Conservation (phyloP, 2,113 vertebrate genomes). For the Sakesphorus luctuosus region DNA sequence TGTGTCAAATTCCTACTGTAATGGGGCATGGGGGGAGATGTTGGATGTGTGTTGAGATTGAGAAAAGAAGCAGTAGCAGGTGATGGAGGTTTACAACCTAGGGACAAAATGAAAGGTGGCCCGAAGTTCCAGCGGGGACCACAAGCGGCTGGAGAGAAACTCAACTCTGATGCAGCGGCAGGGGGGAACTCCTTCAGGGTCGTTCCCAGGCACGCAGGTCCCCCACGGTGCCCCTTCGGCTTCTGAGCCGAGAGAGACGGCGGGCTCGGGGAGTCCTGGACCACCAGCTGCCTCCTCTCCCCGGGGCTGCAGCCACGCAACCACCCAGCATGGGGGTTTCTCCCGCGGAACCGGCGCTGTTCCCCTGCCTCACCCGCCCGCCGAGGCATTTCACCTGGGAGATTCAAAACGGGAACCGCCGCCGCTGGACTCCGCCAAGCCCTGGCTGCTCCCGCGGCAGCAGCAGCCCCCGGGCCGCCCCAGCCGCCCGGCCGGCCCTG, state of each 20-base stretch:
- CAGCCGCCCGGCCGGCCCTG: not conserved
- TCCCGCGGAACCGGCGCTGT: not conserved
- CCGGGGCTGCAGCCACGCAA: not conserved
- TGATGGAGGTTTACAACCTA: not conserved
- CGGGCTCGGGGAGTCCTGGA: not conserved
- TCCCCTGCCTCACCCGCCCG: not conserved
- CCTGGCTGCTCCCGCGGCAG: not conserved
- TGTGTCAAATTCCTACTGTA: not conserved
- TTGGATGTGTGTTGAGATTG: not conserved
- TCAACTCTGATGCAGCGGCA: not conserved
- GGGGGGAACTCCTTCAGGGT: not conserved
- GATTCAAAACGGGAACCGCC: not conserved
- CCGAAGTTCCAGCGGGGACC: not conserved
- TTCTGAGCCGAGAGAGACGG: not conserved
- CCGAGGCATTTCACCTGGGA: not conserved
- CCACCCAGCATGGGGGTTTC: not conserved
- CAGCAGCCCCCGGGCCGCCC: not conserved
- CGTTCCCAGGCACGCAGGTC: not conserved
- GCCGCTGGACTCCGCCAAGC: not conserved
- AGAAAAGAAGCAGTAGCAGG: not conserved
- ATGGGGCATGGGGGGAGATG: not conserved
- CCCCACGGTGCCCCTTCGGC: accelerated
- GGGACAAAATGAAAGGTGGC: not conserved
- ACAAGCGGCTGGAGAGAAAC: not conserved
- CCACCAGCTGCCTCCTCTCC: not conserved